Conservation (phyloP, 1,140 invertebrate species). For the Drosophila kohkoa region DNA sequence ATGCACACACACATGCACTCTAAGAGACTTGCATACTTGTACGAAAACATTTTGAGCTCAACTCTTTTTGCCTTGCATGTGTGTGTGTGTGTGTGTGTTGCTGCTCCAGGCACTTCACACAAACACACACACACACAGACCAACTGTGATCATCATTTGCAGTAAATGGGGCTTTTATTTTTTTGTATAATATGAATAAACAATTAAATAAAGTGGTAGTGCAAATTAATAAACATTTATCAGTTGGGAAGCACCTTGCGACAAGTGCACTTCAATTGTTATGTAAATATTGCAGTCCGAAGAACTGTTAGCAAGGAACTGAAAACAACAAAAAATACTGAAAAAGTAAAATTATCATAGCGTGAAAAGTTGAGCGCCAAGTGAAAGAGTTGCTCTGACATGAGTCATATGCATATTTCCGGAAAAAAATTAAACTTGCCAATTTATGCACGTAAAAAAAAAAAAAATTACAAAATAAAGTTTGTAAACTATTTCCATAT, state of each 20-base stretch:
- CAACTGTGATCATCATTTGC: conserved; percentile 9
- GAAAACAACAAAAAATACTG: too few relatives aligned
- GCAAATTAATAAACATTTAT: conserved; percentile 13
- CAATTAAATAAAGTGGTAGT: conserved; percentile 11
- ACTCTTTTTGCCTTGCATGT: conserved; percentile 10
- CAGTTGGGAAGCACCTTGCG: conserved; percentile 1
- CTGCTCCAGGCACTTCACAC: not conserved
- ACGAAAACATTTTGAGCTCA: conserved; percentile 22
- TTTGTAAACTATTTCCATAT: too few relatives aligned
- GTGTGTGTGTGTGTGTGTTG: not conserved
- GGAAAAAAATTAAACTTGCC: conserved; percentile 6
- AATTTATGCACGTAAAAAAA: not conserved
- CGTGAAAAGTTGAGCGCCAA: too few relatives aligned
- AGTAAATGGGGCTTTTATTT: conserved; percentile 8
- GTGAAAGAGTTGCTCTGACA: too few relatives aligned
- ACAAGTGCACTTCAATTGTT: conserved; percentile 1
- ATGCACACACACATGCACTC: not conserved
- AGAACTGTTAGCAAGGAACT: not conserved
- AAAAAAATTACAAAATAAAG: not conserved
- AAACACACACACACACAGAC: conserved; percentile 2
- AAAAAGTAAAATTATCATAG: too few relatives aligned
- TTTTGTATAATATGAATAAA: conserved; percentile 11
- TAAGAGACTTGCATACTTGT: not conserved
- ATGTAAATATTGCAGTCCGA: conserved; percentile 4
- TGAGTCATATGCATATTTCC: conserved; percentile 2